Evolutionary conservation across 2,113 vertebrate genomes (phyloP), one percentile per base, ranked within the genome.

Genomic region (Copsychus sechellarum): DNA sequence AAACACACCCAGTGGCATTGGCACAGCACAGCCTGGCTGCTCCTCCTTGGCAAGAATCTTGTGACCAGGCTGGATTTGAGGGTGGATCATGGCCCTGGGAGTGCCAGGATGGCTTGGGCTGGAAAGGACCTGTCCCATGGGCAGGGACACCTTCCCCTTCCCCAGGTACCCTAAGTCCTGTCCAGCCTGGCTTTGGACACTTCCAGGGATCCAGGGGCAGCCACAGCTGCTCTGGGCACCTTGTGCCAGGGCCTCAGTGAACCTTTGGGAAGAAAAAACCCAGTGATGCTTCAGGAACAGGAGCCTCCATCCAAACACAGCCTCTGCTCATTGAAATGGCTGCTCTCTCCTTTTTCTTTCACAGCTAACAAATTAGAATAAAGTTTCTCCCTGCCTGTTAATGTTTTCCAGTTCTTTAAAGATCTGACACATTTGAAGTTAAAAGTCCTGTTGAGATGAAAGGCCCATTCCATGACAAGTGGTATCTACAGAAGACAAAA

Each of bases 381-480:
- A 92, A 92, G 87, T 91, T 88, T 87, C 61, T 93, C 53, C 54
- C 28, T 83, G 60, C 50, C 82, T 91, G 78, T 69, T 93, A 92
- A 71, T 85, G 42, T 94, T 95, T 92, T 81, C 34, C 51, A 47
- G 65, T 33, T 87, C 90, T 95, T 86, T 91, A 89, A 86, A 91
- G 80, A 60, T 87, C 48, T 87, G 91, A 91, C 28, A 48, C 50
- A 85, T 82, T 73, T 94, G 94, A 96, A 96, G 95, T 96, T 95
- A 60, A 96, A 96, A 97, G 95, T 50, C 51, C 58, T 61, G 4
- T 50, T 86, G 76, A 88, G 92, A 95, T 96, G 74, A 97, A 94
- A 96, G 88, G 28, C 31, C 40, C 28, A 23, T 61, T 58, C 56
- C 31, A 40, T 81, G 64, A 81, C 67, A 96, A 93, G 70, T 74